These are phyloP conservation scores for Embidobia sp. DNA, from an alignment of 2,888 invertebrate species.

Conservation along the genomic window DNA sequence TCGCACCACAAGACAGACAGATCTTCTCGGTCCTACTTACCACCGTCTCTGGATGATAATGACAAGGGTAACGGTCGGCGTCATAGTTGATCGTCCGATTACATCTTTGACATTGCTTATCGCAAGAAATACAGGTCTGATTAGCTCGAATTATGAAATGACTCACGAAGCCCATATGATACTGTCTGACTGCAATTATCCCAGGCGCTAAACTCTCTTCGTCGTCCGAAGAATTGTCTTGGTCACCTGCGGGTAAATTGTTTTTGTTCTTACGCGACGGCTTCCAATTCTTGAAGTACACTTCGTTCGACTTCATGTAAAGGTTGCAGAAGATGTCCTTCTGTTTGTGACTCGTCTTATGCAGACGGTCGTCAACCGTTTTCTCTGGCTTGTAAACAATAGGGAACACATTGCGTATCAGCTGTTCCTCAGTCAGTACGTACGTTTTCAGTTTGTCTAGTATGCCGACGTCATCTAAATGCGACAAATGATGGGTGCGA, in stretches of 20 bases:
- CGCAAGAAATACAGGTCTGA: neutral
- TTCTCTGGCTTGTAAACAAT: slow-evolving; percentile 32
- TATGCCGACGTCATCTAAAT: neutral
- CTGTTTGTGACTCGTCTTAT: slow-evolving; percentile 1
- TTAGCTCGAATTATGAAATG: slow-evolving; percentile 70
- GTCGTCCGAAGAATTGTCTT: slow-evolving; percentile 73
- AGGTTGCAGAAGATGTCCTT: slow-evolving; percentile 31
- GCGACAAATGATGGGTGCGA: neutral
- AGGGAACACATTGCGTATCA: slow-evolving; percentile 38
- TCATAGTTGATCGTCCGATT: neutral
- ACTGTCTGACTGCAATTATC: slow-evolving; percentile 86
- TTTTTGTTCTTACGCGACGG: neutral
- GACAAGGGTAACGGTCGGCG: slow-evolving; percentile 85
- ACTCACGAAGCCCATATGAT: slow-evolving; percentile 85
- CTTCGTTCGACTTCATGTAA: slow-evolving; percentile 2
- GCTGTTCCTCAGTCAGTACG: slow-evolving; percentile 27
- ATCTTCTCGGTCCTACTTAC: slow-evolving; percentile 76
- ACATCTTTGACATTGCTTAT: slow-evolving; percentile 21
- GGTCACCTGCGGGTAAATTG: slow-evolving; percentile 54
- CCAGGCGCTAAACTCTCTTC: slow-evolving; percentile 83
- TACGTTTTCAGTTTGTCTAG: neutral
- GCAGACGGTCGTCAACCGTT: neutral
- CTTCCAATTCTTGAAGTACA: slow-evolving; percentile 47
- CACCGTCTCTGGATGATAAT: slow-evolving; percentile 90
- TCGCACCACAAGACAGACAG: slow-evolving; percentile 80